phyloP scores from a whole-genome alignment of 2,888 invertebrate species.

The Diadegma fenestrale region DNA sequence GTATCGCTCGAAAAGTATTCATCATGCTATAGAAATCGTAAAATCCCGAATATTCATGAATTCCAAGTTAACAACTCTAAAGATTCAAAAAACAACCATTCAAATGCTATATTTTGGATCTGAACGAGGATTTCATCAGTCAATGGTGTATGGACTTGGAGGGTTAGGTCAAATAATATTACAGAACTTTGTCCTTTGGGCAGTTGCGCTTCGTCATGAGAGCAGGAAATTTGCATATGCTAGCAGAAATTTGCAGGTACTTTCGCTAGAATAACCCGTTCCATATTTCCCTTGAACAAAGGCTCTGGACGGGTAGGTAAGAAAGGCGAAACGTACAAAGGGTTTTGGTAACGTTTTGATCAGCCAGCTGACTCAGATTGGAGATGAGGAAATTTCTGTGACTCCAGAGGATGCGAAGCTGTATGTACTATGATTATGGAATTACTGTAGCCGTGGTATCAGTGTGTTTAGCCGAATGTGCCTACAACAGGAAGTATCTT shows the following conservation, averaged over 20 bases:
- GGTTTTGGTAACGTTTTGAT: neutral
- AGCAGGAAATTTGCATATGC: constrained; percentile 10
- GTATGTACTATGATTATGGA: constrained; percentile 17
- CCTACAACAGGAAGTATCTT: neutral
- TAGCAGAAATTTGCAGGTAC: neutral
- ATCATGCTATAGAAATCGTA: neutral
- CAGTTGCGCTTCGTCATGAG: neutral
- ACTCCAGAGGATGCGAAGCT: constrained; percentile 23
- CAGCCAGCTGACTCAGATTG: constrained; percentile 11
- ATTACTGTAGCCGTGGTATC: constrained; percentile 15
- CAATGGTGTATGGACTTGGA: neutral
- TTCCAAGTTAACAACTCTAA: neutral
- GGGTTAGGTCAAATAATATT: neutral
- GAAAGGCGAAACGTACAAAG: constrained; percentile 3
- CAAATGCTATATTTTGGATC: no score
- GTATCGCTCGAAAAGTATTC: neutral
- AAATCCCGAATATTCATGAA: neutral
- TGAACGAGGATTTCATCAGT: neutral
- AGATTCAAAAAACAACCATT: neutral
- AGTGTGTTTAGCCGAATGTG: constrained; percentile 15
- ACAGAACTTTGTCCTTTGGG: neutral
- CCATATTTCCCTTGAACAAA: constrained; percentile 26
- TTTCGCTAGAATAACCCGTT: neutral
- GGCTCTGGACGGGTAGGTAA: neutral
- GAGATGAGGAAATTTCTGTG: constrained; percentile 28